These are phyloP conservation scores for Drosophila kohkoa DNA, from an alignment of 1,140 invertebrate species.

Conservation along the genomic window DNA sequence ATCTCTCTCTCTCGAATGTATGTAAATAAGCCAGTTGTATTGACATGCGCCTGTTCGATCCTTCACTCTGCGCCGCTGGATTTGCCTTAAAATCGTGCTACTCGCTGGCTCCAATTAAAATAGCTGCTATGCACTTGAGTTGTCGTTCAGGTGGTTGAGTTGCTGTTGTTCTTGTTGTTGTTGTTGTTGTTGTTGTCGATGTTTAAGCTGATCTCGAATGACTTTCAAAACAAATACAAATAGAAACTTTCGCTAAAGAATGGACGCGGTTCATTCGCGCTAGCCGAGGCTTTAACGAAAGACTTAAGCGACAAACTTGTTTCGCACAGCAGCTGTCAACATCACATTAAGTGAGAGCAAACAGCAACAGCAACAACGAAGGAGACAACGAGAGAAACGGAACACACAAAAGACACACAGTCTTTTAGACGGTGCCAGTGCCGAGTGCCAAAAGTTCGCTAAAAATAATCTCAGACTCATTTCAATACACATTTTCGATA, in stretches of 20 bases:
- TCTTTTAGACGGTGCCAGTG: constrained; percentile 31
- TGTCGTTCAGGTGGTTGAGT: constrained; percentile 7
- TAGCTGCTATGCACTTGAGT: constrained; percentile 44
- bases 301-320: constrained; percentile 79
- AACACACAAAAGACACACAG: constrained; percentile 38
- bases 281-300: constrained; percentile 34
- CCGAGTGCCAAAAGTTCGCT: constrained; percentile 65
- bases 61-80: constrained; percentile 8
- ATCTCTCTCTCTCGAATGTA: constrained; percentile 31
- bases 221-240: constrained; percentile 63
- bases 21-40: constrained; percentile 67
- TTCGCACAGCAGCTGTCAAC: constrained; percentile 72
- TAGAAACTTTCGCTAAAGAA: constrained; percentile 79
- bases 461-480: constrained; percentile 80
- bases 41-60: constrained; percentile 30
- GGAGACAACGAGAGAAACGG: constrained; percentile 16
- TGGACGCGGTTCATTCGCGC: constrained; percentile 55
- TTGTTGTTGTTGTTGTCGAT: constrained; percentile 18
- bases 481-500: constrained; percentile 77
- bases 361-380: constrained; percentile 36
- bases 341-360: constrained; percentile 44
- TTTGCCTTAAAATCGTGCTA: constrained; percentile 18
- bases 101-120: constrained; percentile 69
- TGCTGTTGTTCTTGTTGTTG: not conserved
- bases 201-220: constrained; percentile 21